phyloP scores from a whole-genome alignment of 2,888 invertebrate genomes.

The Cheilosia soror region DNA sequence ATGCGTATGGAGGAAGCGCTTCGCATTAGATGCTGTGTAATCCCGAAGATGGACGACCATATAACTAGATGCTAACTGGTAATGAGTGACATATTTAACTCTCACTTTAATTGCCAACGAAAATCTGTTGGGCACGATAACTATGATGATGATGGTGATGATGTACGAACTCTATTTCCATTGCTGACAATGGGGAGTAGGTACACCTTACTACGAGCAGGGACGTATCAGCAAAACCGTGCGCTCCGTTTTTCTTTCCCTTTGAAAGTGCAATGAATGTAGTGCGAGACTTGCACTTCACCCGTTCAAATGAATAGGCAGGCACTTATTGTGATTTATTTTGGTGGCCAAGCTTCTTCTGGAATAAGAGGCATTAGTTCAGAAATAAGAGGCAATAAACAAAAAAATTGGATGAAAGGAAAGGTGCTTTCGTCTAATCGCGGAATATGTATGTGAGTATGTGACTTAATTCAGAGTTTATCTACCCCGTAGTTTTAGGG shows the following conservation, averaged over 20 bases:
- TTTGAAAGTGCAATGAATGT: neutral
- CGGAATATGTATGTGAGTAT: too few species aligned
- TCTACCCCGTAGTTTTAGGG: too few species aligned
- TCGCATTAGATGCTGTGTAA: conserved; percentile 33
- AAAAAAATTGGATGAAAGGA: too few species aligned
- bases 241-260: too few species aligned
- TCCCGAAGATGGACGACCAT: conserved; percentile 43
- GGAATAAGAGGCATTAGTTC: too few species aligned
- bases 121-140: conserved; percentile 26
- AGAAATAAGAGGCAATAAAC: too few species aligned
- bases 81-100: conserved; percentile 57
- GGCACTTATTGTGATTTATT: conserved; percentile 40
- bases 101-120: conserved; percentile 54
- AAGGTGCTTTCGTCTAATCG: too few species aligned
- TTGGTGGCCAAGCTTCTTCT: neutral
- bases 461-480: too few species aligned
- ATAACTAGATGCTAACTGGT: conserved; percentile 49
- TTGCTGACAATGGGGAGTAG: neutral
- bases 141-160: conserved; percentile 1
- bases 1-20: conserved; percentile 42
- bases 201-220: conserved; percentile 9
- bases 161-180: neutral
- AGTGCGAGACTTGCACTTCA: conserved; percentile 5
- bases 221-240: neutral
- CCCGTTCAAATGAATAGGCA: conserved; percentile 41